A percentile compares a stretch with the other conserved stretches of the same genome.
phyloP scores from a whole-genome alignment of 2,888 invertebrate genomes.

The Mylabris sibirica region DNA sequence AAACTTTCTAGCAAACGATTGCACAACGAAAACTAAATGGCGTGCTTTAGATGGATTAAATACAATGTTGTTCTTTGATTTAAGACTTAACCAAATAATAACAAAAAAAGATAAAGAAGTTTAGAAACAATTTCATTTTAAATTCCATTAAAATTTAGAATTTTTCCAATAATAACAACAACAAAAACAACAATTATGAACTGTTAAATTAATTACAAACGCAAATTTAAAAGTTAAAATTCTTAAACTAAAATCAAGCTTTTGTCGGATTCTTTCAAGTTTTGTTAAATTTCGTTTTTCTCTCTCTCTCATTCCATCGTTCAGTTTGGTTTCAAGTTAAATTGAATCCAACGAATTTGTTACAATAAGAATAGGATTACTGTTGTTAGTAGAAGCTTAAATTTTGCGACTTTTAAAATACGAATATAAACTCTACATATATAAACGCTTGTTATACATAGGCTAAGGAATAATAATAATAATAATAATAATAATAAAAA shows the following conservation, averaged over 20 bases:
- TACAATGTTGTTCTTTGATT: conserved; percentile 21
- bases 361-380: not conserved
- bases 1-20: conserved; percentile 47
- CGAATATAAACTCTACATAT: no score
- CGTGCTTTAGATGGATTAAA: conserved; percentile 30
- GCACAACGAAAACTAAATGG: conserved; percentile 39
- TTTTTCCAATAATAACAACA: not conserved
- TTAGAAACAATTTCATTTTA: conserved; percentile 1
- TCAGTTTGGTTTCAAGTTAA: no score
- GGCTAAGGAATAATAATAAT: no score
- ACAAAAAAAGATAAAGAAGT: conserved; percentile 13
- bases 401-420: no score
- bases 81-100: conserved; percentile 13
- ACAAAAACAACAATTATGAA: not conserved
- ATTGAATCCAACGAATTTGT: not conserved
- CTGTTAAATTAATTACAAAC: not conserved
- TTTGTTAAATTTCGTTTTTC: no score
- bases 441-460: no score
- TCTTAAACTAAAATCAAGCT: no score
- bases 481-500: no score
- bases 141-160: not conserved
- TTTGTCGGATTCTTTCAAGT: no score
- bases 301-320: no score
- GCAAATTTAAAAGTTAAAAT: not conserved
- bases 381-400: not conserved